phyloP scores from a whole-genome alignment of 2,797 vertebrate species.

The Tiaroga cobitis region DNA sequence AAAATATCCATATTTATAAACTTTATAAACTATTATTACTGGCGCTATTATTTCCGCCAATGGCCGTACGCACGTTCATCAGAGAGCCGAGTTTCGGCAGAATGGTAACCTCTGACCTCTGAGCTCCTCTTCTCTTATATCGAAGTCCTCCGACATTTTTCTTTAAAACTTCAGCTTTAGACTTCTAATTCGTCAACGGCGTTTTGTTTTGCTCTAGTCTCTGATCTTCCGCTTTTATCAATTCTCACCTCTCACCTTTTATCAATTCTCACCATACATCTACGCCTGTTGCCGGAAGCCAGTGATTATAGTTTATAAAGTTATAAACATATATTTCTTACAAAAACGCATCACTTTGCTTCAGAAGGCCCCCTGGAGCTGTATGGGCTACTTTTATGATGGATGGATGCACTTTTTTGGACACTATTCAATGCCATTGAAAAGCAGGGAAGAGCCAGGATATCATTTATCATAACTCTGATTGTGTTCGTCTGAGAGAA shows the following conservation, averaged over 20 bases:
- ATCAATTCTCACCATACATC: neutral
- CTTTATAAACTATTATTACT: neutral
- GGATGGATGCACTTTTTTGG: neutral
- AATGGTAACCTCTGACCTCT: neutral
- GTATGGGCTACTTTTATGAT: neutral
- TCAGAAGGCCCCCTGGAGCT: neutral
- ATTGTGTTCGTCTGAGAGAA: neutral
- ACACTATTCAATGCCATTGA: neutral
- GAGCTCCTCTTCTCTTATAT: neutral
- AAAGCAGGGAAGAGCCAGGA: neutral
- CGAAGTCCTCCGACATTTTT: neutral
- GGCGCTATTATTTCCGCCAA: neutral
- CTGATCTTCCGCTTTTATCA: neutral
- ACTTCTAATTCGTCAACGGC: neutral
- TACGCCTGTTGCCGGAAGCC: neutral
- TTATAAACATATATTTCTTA: too few species aligned
- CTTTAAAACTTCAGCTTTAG: neutral
- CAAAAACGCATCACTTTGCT: too few species aligned
- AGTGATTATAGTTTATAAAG: neutral
- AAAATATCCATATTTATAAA: neutral
- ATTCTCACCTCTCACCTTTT: neutral
- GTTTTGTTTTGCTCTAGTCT: neutral
- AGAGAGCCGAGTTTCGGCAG: neutral
- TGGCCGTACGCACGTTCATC: fast-evolving
- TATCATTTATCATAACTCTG: neutral